A percentile compares a stretch with the other conserved stretches of the same genome.
These are phyloP conservation scores for Penaeus chinensis DNA, from an alignment of 1,140 invertebrate genomes.

Conservation along the genomic window DNA sequence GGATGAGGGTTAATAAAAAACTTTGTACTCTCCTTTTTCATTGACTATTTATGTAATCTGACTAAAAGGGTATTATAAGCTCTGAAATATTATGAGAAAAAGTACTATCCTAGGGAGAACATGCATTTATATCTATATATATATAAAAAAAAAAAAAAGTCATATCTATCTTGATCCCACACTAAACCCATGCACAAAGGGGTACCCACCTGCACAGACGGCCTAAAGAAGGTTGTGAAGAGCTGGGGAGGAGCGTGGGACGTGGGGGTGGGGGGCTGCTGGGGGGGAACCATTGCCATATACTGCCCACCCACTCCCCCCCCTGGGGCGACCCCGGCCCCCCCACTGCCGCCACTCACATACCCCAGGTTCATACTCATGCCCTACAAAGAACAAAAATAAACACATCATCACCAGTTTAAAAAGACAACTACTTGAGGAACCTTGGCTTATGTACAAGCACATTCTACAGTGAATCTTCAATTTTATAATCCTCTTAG, in stretches of 20 bases:
- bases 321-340: conserved; percentile 50
- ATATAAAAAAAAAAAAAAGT: not conserved
- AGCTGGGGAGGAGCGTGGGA: conserved; percentile 61
- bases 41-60: no score
- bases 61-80: no score
- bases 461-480: no score
- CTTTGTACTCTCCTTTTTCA: no score
- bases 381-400: conserved; percentile 61
- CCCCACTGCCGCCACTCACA: conserved; percentile 59
- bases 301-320: conserved; percentile 48
- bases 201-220: conserved; percentile 55
- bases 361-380: conserved; percentile 56
- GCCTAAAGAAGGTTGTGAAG: conserved; percentile 62
- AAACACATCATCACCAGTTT: conserved; percentile 54
- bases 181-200: conserved; percentile 40
- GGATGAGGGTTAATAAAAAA: not conserved
- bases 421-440: conserved; percentile 7
- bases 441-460: no score
- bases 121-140: no score
- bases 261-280: conserved; percentile 59
- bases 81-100: no score
- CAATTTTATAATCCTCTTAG: no score
- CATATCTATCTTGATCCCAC: conserved; percentile 17
- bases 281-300: conserved; percentile 58
- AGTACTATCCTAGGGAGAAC: no score